A percentile compares a stretch with the other conserved stretches of the same genome.
phyloP scores from a whole-genome alignment of 2,888 invertebrate genomes.

The Eupithecia subfuscata region DNA sequence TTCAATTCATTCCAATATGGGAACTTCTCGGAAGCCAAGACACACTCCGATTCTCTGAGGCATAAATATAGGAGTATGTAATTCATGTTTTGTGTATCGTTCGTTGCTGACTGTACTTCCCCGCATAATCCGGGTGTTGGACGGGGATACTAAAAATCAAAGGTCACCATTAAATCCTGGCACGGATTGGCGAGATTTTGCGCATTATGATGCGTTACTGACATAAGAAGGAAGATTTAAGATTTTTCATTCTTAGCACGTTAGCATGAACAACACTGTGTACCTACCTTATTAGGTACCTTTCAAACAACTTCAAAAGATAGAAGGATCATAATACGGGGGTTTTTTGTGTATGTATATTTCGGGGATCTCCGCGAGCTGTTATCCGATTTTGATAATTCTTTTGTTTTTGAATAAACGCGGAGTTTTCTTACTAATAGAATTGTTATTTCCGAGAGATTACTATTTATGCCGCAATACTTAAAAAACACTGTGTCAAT shows the following conservation, averaged over 20 bases:
- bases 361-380: no score
- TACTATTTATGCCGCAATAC: not conserved
- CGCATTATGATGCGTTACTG: not conserved
- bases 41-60: not conserved
- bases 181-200: not conserved
- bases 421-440: not conserved
- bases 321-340: no score
- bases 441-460: not conserved
- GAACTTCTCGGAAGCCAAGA: not conserved
- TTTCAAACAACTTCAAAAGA: no score
- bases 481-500: not conserved
- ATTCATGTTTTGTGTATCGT: not conserved
- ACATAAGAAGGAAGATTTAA: not conserved
- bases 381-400: not conserved
- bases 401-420: not conserved
- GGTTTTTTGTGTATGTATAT: no score
- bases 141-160: slow-evolving; percentile 9
- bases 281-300: no score
- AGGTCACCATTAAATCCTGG: slow-evolving; percentile 6
- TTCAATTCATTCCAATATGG: not conserved
- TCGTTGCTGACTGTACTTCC: not conserved
- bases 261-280: not conserved
- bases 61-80: not conserved
- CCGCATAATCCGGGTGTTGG: slow-evolving; percentile 18
- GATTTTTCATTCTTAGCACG: not conserved